Base-by-base conservation (phyloP, 2,888 invertebrate species). In the Scaptomyza polygonia region DNA sequence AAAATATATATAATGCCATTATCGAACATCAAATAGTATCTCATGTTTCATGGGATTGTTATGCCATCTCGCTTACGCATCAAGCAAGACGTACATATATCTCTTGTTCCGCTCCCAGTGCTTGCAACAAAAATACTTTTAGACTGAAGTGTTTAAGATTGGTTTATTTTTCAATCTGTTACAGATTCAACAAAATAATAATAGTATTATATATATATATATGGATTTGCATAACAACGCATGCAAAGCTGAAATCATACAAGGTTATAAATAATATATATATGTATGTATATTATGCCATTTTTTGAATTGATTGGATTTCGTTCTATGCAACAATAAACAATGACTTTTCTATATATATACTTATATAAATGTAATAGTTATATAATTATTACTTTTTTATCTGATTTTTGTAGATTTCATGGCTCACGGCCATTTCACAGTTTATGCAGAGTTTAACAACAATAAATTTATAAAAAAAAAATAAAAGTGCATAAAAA, bases 361-460 rank as follows among this genome's bases (percentile, higher is more conserved):
- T 36, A 14, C 16, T 9, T 39, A 1, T 36, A 36, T 36, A 29
- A 34, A 30, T 49, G 7, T 44, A 8, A 55, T 34, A 52, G 44
- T 21, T 55, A 55, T 55, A 57, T 69, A 57, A 57, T 47, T 49
- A 51, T 39, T 43, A 55, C 25, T 25, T 49, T 21, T 39, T 8
- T 56, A 53, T 47, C 21, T 29, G 18, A 16, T 8, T 64, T 45
- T 34, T 18, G 9, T 18, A 7, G 34, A 70, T 67, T 57, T 40
- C 67, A 77, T 65, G 77, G 59, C 77, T 14, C 77, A 77, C n/a
- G 77, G 72, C 79, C 79, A 72, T 59, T 57, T 70, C 64, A 67
- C 76, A 79, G 65, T 42, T 30, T 55, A 18, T 58, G 67, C 51
- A 67, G 55, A 53, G 39, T 32, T 16, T 44, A 57, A 61, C 67